These are phyloP conservation scores for Tetrapedia diversipes DNA, from an alignment of 2,888 invertebrate genomes.

Conservation along the genomic window DNA sequence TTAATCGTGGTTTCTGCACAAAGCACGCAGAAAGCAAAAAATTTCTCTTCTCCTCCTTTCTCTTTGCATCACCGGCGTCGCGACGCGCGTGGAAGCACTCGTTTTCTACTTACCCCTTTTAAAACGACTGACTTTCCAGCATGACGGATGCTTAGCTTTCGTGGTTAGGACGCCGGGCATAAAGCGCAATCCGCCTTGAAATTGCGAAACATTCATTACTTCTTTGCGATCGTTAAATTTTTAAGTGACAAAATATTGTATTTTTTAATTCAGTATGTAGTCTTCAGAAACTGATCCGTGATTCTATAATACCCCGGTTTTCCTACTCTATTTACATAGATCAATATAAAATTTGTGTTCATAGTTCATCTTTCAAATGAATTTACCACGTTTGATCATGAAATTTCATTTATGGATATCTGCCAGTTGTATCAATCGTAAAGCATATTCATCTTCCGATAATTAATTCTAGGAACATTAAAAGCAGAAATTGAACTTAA, in stretches of 20 bases:
- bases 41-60: slow-evolving; percentile 19
- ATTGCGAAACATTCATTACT: slow-evolving; percentile 14
- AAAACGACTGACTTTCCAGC: slow-evolving; percentile 3
- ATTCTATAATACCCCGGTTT: slow-evolving; percentile 30
- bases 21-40: slow-evolving; percentile 23
- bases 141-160: not conserved
- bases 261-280: no score
- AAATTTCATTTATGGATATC: no score
- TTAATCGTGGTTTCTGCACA: slow-evolving; percentile 23
- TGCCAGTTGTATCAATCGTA: no score
- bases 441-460: no score
- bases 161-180: not conserved
- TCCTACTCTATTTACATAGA: no score
- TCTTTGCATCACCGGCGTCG: not conserved
- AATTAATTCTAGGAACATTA: no score
- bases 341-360: no score
- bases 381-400: no score
- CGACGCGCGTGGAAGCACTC: not conserved
- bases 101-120: slow-evolving; percentile 16
- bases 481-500: no score
- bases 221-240: slow-evolving; percentile 29
- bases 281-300: no score
- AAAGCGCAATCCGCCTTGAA: slow-evolving; percentile 20
- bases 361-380: no score
- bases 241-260: no score